Evolutionary conservation across 2,797 vertebrate genomes (phyloP).

Genomic region (Caiman crocodilus): DNA sequence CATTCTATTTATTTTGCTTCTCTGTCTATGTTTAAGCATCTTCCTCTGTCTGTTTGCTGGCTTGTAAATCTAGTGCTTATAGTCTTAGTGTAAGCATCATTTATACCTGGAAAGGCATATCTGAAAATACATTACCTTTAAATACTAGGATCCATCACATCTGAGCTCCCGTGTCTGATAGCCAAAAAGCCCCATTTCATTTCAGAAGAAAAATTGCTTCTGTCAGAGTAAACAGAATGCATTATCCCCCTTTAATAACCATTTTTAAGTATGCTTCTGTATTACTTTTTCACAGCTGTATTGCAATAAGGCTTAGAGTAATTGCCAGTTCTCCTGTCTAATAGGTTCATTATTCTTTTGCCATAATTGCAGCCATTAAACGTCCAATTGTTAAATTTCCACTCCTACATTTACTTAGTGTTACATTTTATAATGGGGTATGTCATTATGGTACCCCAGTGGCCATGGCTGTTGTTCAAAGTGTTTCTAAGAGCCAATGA

Average conservation of each 20-base stretch:
- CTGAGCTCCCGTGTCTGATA: conserved; percentile 81
- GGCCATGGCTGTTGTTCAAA: conserved; percentile 82
- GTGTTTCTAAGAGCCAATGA: conserved; percentile 82
- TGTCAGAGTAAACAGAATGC: conserved; percentile 86
- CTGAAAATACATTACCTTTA: conserved; percentile 82
- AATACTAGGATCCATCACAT: conserved; percentile 80
- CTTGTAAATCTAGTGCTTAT: conserved; percentile 71
- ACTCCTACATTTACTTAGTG: conserved; percentile 86
- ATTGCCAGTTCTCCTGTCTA: conserved; percentile 87
- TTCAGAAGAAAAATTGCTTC: conserved; percentile 81
- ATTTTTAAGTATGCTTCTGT: conserved; percentile 84
- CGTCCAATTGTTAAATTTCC: conserved; percentile 88
- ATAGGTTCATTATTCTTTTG: conserved; percentile 89
- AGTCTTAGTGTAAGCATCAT: conserved; percentile 76
- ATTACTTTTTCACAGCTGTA: conserved; percentile 86
- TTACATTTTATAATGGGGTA: conserved; percentile 87
- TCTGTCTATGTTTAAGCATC: conserved; percentile 71
- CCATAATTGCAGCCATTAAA: conserved; percentile 91
- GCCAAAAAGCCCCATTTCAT: conserved; percentile 81
- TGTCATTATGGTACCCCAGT: conserved; percentile 82
- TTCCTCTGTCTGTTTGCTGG: conserved; percentile 68
- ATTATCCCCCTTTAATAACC: conserved; percentile 86
- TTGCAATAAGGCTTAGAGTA: conserved; percentile 86
- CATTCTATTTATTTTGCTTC: conserved; percentile 73
- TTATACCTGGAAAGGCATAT: conserved; percentile 78